These are phyloP conservation scores for Limonius californicus DNA, from an alignment of 1,140 invertebrate genomes.

Conservation along the genomic window DNA sequence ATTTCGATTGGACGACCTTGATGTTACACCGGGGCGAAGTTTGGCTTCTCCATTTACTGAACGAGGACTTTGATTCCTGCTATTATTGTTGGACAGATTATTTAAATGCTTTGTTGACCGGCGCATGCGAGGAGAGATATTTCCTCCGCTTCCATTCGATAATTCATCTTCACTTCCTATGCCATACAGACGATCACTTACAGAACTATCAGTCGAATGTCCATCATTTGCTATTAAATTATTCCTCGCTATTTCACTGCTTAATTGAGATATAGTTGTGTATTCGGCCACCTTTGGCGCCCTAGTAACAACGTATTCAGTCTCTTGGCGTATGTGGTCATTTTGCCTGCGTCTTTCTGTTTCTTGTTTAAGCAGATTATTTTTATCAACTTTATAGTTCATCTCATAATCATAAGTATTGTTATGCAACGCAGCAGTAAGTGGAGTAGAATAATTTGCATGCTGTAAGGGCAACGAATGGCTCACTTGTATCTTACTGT, in stretches of 20 bases:
- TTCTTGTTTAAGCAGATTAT: constrained; percentile 50
- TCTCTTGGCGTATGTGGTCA: constrained; percentile 29
- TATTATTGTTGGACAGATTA: constrained; percentile 50
- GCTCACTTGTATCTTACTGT: constrained; percentile 47
- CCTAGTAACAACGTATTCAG: constrained; percentile 29
- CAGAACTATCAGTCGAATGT: constrained; percentile 54
- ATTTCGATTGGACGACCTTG: constrained; percentile 50
- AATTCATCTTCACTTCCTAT: constrained; percentile 56
- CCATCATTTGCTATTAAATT: constrained; percentile 47
- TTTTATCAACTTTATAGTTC: constrained; percentile 47
- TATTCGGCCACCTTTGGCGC: constrained; percentile 28
- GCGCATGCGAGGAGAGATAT: constrained; percentile 53
- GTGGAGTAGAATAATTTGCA: constrained; percentile 44
- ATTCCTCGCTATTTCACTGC: constrained; percentile 43
- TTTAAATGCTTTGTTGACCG: constrained; percentile 46
- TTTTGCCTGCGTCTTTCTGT: constrained; percentile 43
- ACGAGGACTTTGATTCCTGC: constrained; percentile 60
- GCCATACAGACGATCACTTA: constrained; percentile 45
- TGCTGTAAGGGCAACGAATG: constrained; percentile 48
- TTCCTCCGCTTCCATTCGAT: constrained; percentile 51
- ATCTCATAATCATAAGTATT: constrained; percentile 41
- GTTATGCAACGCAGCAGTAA: constrained; percentile 38
- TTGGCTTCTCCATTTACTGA: constrained; percentile 53
- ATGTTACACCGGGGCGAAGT: constrained; percentile 49
- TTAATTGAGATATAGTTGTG: constrained; percentile 37